Conservation (phyloP, 2,888 invertebrate species). For the Eilema griseolum region DNA sequence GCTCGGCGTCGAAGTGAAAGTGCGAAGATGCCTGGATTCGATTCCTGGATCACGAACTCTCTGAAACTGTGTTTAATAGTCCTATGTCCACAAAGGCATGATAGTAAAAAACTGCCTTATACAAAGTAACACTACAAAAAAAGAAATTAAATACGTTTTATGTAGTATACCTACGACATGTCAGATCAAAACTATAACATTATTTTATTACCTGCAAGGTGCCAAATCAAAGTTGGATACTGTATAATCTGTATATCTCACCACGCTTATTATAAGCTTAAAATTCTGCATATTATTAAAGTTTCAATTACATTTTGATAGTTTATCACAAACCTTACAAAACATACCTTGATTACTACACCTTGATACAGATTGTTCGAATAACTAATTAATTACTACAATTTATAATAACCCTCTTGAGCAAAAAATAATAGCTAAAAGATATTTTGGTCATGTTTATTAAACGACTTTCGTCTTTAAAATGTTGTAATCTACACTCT, state of each 20-base stretch:
- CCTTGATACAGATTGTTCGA: no score
- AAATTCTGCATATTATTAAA: background rate
- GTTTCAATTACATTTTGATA: background rate
- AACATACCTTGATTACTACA: no score
- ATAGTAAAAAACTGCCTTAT: no score
- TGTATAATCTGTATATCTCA: background rate
- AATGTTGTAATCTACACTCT: slow-evolving; percentile 63
- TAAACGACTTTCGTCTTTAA: slow-evolving; percentile 52
- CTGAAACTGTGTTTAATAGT: background rate
- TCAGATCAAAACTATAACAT: background rate
- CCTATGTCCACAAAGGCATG: no score
- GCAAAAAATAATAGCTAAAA: slow-evolving; percentile 19
- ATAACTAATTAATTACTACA: background rate
- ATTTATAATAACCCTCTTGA: slow-evolving; percentile 22
- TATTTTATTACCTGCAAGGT: background rate
- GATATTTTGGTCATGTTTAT: slow-evolving; percentile 56
- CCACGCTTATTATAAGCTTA: background rate
- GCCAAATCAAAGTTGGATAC: background rate
- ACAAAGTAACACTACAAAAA: no score
- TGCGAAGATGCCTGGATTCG: background rate
- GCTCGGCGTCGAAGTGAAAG: no score
- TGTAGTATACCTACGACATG: no score
- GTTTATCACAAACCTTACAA: no score
- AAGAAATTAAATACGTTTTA: no score
- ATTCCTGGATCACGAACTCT: background rate